These are phyloP conservation scores for Brachyhypopomus gauderio DNA, from an alignment of 2,113 vertebrate genomes.

Conservation along the genomic window DNA sequence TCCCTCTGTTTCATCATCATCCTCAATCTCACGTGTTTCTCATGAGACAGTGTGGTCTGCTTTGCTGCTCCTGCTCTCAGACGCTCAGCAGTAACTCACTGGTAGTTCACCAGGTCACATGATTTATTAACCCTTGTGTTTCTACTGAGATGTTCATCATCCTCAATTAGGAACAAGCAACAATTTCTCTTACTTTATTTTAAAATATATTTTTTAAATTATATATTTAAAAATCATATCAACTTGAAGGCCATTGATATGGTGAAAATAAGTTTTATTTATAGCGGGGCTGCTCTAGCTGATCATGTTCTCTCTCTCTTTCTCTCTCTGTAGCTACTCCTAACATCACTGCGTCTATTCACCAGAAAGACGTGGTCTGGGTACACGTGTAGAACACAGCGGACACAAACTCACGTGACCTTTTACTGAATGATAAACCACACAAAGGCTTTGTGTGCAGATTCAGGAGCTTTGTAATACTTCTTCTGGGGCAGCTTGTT, in stretches of 20 bases:
- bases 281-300: not conserved
- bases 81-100: not conserved
- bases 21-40: not conserved
- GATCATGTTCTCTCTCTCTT: no score
- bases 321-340: no score
- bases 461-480: no score
- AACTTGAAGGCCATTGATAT: not conserved
- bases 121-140: conserved; percentile 9
- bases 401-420: no score
- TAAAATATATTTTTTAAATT: no score
- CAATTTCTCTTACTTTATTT: no score
- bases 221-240: not conserved
- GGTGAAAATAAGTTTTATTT: not conserved
- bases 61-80: not conserved
- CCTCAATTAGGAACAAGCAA: conserved; percentile 43
- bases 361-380: no score
- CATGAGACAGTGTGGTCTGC: not conserved
- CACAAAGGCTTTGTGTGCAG: no score
- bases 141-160: not conserved
- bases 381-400: no score
- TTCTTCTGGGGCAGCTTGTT: no score
- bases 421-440: no score
- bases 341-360: no score
- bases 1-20: not conserved
- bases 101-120: not conserved